Evolutionary conservation across 2,113 vertebrate genomes (phyloP).

Genomic region (Leptobrachium ailaonicum): DNA sequence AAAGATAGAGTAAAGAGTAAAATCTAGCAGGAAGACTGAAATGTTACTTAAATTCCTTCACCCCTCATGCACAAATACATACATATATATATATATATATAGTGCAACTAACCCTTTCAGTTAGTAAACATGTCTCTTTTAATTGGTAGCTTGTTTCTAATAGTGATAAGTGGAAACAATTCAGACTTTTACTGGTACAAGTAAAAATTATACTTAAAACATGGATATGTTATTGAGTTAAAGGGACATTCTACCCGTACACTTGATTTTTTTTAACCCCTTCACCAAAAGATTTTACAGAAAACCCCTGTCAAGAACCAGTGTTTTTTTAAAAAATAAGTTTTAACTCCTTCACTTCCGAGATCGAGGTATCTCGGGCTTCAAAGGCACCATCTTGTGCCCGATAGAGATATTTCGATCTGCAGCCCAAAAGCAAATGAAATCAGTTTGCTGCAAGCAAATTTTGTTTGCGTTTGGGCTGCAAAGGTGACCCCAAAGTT

Average conservation of each 20-base stretch:
- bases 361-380: too few relatives aligned
- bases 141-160: slow-evolving; percentile 35
- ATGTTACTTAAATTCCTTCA: slow-evolving; percentile 42
- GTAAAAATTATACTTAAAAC: slow-evolving; percentile 17
- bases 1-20: slow-evolving; percentile 26
- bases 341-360: too few relatives aligned
- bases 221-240: slow-evolving; percentile 12
- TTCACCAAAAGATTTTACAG: too few relatives aligned
- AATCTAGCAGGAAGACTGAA: slow-evolving; percentile 50
- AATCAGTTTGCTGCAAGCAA: too few relatives aligned
- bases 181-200: slow-evolving; percentile 27
- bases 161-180: slow-evolving; percentile 48
- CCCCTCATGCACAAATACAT: slow-evolving; percentile 47
- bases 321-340: too few relatives aligned
- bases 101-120: slow-evolving; percentile 30
- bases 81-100: slow-evolving; percentile 30
- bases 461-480: too few relatives aligned
- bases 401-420: too few relatives aligned
- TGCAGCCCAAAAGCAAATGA: too few relatives aligned
- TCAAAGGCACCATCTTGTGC: too few relatives aligned
- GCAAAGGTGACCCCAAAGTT: too few relatives aligned
- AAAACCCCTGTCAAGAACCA: too few relatives aligned
- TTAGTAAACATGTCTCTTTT: slow-evolving; percentile 24
- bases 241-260: background rate
- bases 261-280: background rate